Evolutionary conservation across 2,888 invertebrate genomes (phyloP), one percentile per base, ranked within the genome.

Genomic region (Lathronympha strigana): DNA sequence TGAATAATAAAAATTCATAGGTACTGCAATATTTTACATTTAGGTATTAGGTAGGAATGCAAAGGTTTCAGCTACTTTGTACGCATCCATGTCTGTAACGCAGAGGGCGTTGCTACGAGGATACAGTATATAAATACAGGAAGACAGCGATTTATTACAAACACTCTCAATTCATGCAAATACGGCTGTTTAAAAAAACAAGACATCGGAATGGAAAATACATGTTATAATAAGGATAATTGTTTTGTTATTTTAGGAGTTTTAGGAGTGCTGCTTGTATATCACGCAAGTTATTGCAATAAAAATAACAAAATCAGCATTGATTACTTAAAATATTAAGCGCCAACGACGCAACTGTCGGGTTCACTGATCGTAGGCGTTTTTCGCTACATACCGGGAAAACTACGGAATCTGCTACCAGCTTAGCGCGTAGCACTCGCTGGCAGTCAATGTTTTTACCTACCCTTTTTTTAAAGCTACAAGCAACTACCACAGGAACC

Each of bases 71-170:
- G 33, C 47, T 15, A 36, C 47, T 13, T 43, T 43, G 28, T 40
- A 28, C 13, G 40, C n/a, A 4, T 43, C 40, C 9, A 31, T 31
- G 40, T 17, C n/a, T 72, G 76, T 69, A 50, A 69, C 70, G 67
- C 64, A 53, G 50, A 33, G 55, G 66, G 72, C 73, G 74, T 67
- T 72, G 71, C 72, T n/a, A 69, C 69, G 69, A 74, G 76, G 73
- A 71, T 66, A 72, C 74, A 81, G 85, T 87, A 47, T 21, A 47
- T 47, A 90, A 88, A 89, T 89, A 88, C 79, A 84, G 76, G 76
- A 78, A 79, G 83, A 84, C 84, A 79, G 76, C 81, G 86, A 90
- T 90, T 90, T 90, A 90, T 90, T 86, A 84, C 88, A 79, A 82
- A 81, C 82, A 82, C 82, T 84, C 71, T 70, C 72, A 68, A 55